Percentiles rank a stretch among this genome's conserved stretches.
These are phyloP conservation scores for Chamaea fasciata DNA, from an alignment of 2,113 vertebrate species.

Conservation along the genomic window DNA sequence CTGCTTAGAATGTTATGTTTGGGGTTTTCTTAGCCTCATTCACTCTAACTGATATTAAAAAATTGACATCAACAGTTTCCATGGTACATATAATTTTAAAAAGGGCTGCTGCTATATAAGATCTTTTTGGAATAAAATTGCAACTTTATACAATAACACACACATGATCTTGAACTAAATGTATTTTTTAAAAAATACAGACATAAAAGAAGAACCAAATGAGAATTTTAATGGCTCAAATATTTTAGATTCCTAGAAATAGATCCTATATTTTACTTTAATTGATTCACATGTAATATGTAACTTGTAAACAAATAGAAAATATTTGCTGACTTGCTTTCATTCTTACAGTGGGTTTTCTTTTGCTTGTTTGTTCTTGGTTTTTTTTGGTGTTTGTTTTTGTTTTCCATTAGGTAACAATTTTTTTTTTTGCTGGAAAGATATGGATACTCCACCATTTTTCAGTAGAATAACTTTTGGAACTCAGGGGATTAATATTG, in stretches of 20 bases:
- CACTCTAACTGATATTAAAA: constrained; percentile 51
- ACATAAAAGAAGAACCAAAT: neutral
- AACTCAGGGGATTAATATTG: neutral
- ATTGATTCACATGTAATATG: neutral
- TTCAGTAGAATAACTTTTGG: neutral
- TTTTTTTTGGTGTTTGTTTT: neutral
- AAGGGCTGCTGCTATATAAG: neutral
- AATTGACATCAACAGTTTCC: constrained; percentile 39
- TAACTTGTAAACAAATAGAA: neutral
- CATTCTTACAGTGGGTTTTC: neutral
- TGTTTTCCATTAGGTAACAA: neutral
- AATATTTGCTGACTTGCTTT: neutral
- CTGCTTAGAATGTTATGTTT: constrained; percentile 21
- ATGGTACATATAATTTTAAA: neutral
- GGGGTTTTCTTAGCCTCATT: neutral
- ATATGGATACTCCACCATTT: neutral
- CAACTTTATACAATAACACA: neutral
- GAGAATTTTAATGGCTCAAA: neutral
- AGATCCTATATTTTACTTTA: neutral
- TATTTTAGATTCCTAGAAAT: neutral
- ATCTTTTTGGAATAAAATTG: neutral
- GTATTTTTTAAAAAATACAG: neutral
- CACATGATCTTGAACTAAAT: neutral
- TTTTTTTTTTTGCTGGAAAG: neutral
- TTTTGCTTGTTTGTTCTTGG: neutral